These are phyloP conservation scores for Protonemura montana DNA, from an alignment of 2,888 invertebrate genomes.

Conservation along the genomic window DNA sequence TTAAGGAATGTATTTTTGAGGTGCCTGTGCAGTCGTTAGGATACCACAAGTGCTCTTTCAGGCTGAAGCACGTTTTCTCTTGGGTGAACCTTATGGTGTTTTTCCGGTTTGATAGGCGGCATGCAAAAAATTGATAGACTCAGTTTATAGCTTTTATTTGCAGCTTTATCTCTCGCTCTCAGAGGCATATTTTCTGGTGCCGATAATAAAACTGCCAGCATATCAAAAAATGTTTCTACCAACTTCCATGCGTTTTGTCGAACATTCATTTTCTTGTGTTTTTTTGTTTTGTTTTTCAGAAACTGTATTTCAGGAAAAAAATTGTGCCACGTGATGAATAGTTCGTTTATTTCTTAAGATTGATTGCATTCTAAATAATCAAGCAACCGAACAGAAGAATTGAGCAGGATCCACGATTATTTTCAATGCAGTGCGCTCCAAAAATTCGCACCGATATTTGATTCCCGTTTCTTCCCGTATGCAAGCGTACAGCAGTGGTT, in stretches of 20 bases:
- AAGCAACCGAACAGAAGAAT: background rate
- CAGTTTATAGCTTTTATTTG: slow-evolving; percentile 8
- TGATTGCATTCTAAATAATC: background rate
- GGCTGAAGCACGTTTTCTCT: background rate
- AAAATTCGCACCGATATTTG: background rate
- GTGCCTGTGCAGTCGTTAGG: background rate
- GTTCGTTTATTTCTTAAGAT: background rate
- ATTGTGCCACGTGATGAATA: background rate
- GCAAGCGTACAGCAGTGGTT: no score
- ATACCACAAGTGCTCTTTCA: background rate
- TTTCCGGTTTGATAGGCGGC: slow-evolving; percentile 12
- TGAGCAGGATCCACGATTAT: background rate
- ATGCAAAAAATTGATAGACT: slow-evolving; percentile 12
- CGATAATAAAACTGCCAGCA: slow-evolving; percentile 12
- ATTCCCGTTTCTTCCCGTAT: background rate
- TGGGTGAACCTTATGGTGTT: slow-evolving; percentile 4
- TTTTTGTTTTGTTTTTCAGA: background rate
- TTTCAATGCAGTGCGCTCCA: background rate
- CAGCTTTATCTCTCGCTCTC: background rate
- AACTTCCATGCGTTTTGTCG: background rate
- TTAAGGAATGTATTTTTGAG: no score
- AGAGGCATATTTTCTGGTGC: slow-evolving; percentile 7
- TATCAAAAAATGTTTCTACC: background rate
- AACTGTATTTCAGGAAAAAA: background rate
- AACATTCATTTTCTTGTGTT: background rate